phyloP scores from a whole-genome alignment of 2,113 vertebrate species.

The Hippocampus guttulatus region DNA sequence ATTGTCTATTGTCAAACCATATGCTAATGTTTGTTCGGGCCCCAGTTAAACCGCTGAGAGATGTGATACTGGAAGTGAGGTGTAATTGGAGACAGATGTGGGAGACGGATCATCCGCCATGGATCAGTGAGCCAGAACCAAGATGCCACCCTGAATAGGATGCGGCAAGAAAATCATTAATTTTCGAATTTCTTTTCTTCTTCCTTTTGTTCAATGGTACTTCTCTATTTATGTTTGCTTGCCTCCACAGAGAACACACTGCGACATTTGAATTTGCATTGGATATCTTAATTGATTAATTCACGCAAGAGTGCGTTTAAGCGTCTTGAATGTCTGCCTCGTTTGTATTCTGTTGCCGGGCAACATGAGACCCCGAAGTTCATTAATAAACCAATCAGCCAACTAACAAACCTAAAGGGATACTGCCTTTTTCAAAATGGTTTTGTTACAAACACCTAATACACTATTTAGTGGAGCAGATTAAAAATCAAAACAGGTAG shows the following conservation, averaged over 20 bases:
- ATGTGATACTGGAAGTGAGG: constrained; percentile 60
- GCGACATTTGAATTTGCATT: background rate
- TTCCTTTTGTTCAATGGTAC: constrained; percentile 43
- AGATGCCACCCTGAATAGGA: constrained; percentile 70
- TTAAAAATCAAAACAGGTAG: too few species aligned
- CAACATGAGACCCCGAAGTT: background rate
- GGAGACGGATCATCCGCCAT: constrained; percentile 64
- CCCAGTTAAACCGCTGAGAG: constrained; percentile 66
- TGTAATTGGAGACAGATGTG: constrained; percentile 79
- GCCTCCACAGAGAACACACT: constrained; percentile 31
- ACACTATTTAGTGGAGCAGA: background rate
- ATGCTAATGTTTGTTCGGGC: constrained; percentile 73
- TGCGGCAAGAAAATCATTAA: constrained; percentile 59
- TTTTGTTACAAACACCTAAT: background rate
- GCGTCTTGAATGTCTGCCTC: background rate
- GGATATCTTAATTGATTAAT: background rate
- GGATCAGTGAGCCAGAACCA: constrained; percentile 75
- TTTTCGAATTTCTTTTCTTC: constrained; percentile 50
- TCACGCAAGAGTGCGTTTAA: background rate
- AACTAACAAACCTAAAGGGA: background rate
- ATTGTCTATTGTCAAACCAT: constrained; percentile 68
- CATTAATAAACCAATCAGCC: background rate
- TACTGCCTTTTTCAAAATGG: constrained; percentile 1
- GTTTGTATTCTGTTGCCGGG: background rate
- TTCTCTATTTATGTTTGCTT: constrained; percentile 46